A percentile compares a stretch with the other conserved stretches of the same genome.
These are phyloP conservation scores for Clarias magur DNA, from an alignment of 2,113 vertebrate species.

Conservation along the genomic window DNA sequence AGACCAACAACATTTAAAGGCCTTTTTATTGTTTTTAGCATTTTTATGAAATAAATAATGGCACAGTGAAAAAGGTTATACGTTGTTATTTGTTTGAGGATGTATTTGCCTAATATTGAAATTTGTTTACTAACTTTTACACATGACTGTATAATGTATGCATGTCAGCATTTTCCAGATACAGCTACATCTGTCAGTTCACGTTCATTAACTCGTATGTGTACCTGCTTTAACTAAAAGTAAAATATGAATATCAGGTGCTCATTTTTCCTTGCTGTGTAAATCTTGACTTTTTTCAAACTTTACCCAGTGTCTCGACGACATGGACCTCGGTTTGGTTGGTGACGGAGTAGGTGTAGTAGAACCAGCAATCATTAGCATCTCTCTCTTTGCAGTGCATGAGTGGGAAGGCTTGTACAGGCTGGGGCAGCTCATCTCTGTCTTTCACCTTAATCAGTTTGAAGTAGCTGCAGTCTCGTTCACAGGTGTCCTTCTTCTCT, in stretches of 20 bases:
- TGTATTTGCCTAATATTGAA: too few species aligned
- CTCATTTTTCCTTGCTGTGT: not conserved
- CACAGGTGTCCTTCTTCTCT: slow-evolving; percentile 86
- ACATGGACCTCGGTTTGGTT: slow-evolving; percentile 78
- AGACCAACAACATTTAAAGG: too few species aligned
- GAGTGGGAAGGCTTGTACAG: slow-evolving; percentile 79
- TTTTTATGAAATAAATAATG: too few species aligned
- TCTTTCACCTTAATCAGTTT: slow-evolving; percentile 79
- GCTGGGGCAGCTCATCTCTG: slow-evolving; percentile 81
- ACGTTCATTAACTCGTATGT: not conserved
- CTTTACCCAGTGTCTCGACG: slow-evolving; percentile 82
- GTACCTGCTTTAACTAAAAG: not conserved
- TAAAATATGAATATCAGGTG: not conserved
- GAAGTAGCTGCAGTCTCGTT: slow-evolving; percentile 81
- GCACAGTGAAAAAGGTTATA: too few species aligned
- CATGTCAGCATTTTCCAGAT: not conserved
- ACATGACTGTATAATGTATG: not conserved
- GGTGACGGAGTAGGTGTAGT: slow-evolving; percentile 89
- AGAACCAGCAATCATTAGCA: slow-evolving; percentile 97
- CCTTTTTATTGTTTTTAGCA: too few species aligned
- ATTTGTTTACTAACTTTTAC: not conserved
- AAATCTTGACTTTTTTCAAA: not conserved
- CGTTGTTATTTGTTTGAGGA: too few species aligned
- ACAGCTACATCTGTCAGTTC: not conserved
- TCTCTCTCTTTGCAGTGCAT: slow-evolving; percentile 94